Base-by-base conservation (phyloP, 1,140 invertebrate genomes). In the Aplysia californica region DNA sequence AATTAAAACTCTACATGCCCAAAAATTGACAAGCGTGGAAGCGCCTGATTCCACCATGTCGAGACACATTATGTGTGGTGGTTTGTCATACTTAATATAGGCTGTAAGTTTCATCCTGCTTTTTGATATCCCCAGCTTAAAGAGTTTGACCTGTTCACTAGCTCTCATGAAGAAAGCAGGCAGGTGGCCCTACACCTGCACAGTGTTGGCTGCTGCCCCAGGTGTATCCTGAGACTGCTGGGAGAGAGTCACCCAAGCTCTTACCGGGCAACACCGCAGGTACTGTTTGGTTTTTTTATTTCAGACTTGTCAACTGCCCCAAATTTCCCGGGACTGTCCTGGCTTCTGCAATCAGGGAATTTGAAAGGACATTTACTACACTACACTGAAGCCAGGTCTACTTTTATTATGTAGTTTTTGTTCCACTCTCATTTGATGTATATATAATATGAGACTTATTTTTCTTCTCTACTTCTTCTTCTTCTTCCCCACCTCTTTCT, bases 171-270 rank as follows among this genome's bases (percentile, higher is more conserved):
- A 65, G 72, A 74, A 29, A 50, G 29, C 21, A 35, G 36, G 23
- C 35, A 72, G 10, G 73, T 77, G 0, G 59, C 36, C 4, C 38
- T 31, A 58, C 41, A 39, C 26, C 68, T 85, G 36, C 55, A 36
- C 2, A 33, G 83, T 55, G 69, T 74, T 76, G 80, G 81, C 23
- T 84, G 82, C 59, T 85, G 84, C 72, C 39, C 77, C 2, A 67
- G 75, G 23, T 85, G 84, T 74, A 79, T 83, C 50, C 69, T 84
- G 6, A 67, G 82, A 15, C 77, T 76, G 44, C 77, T 85, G 38
- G 82, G 84, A 29, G 81, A 79, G 38, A 77, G 76, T 55, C 44
- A 79, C 20, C 66, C 74, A 6, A 55, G 44, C 39, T 36, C 70
- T 33, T 85, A 79, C 68, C 79, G 64, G 38, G 50, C 67, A 44